Evolutionary conservation across 1,140 invertebrate genomes (phyloP), one percentile per base, ranked within the genome.

Genomic region (Dendroctonus ponderosae): DNA sequence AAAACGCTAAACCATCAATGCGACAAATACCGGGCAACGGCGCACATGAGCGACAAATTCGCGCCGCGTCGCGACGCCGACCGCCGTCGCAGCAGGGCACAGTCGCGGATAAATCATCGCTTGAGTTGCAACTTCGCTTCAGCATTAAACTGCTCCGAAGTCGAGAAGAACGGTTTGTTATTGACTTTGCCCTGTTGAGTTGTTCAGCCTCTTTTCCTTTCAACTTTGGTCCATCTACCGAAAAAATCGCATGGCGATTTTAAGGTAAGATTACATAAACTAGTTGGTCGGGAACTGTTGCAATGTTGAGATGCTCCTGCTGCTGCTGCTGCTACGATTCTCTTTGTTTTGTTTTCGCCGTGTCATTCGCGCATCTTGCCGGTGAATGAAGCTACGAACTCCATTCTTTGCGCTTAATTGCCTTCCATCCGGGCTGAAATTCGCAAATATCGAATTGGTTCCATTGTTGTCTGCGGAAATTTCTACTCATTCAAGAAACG

Each of bases 1-100:
- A 51, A 53, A 61, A 61, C n/a, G 38, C 46, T 52, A 62, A 62
- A 62, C 50, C 60, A 62, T 53, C 60, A 62, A 62, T 62, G 60
- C 60, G 60, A 62, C 60, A 62, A 62, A 62, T 62, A 26, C 60
- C 60, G 41, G 60, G 60, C 49, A 62, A 53, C 60, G 60, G 60
- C 60, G 60, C 60, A 62, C 50, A 62, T 52, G 49, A 42, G 43
- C 60, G 60, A 41, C 49, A 52, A 61, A 62, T 62, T 51, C 14
- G 49, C 60, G 60, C 39, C 49, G 60, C 60, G 14, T 8, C 37
- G 11, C 46, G 8, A 15, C 9, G 9, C 9, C 26, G 14, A 5
- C 37, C 7, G 14, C 39, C 11, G 53, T 38, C 42, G 42, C 40
- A 58, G 60, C 26, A 62, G 37, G 52, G 37, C 38, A 38, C 49